Base-by-base conservation (phyloP, 1,140 invertebrate species). In the Heliconius nattereri region DNA sequence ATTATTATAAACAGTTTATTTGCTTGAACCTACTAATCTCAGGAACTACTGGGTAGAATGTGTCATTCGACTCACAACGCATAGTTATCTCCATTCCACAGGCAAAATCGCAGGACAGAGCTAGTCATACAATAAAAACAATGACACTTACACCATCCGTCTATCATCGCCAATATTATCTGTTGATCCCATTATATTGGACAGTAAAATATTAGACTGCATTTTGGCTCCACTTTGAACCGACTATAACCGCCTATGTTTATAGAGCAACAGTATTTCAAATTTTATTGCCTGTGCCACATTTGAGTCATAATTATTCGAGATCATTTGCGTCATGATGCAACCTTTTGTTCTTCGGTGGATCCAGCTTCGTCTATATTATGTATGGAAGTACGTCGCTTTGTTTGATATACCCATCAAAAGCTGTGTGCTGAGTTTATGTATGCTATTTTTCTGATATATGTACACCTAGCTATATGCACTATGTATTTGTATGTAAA, bases 281-380 rank as follows among this genome's bases (percentile, higher is more conserved):
- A 76, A 76, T 70, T 71, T 76, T 76, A 76, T 76, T 76, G 66
- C 75, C 75, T 29, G 37, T 66, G 57, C 57, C 37, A 76, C 45
- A 37, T 70, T 66, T 76, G 75, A 76, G 52, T 75, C 74, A 75
- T 75, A 75, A 76, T 76, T 76, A 76, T 45, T 45, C 52, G 57
- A 40, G 54, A 76, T 76, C 75, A 76, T 75, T 75, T 75, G 60
- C 54, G 74, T 60, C 57, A 49, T 75, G 60, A 76, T 76, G 75
- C 37, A 76, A 76, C 57, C 75, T 76, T 66, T 76, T 76, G 75
- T 76, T 76, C 75, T 76, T 76, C 32, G 23, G 60, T 66, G 29
- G 23, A 29, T 66, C 60, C 54, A 57, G 54, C 54, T 57, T 66
- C 23, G 60, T 29, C 60, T 66, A 66, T 66, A 66, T 66, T 66